Evolutionary conservation across 2,888 invertebrate genomes (phyloP), one percentile per base, ranked within the genome.

Genomic region (Drosophila rellima): DNA sequence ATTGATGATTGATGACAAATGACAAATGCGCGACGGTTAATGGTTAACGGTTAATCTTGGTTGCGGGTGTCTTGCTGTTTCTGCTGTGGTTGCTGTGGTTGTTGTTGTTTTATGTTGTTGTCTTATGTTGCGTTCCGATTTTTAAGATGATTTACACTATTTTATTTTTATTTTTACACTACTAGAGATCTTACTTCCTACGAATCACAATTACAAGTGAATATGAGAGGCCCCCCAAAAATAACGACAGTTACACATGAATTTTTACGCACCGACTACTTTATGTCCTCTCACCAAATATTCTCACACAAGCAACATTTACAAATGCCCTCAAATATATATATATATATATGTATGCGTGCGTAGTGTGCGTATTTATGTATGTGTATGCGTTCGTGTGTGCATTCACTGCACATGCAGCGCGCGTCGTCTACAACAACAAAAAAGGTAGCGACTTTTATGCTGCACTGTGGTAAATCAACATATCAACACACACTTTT

Each of bases 161-260:
- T 79, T 78, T 83, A 79, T 64, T 74, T 79, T 67, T 70, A 61
- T 52, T 74, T 70, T 76, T 79, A 76, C 51, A 78, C 70, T 81
- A 81, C 79, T 83, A 83, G 81, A 83, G 83, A 86, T 81, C 83
- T 83, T 83, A 86, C 81, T 83, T 73, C 81, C 83, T 86, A 83
- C 77, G 70, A 83, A 86, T 83, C 86, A 83, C 86, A 83, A 81
- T 81, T 83, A 81, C 74, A 86, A 83, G 81, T 83, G 83, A 83
- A 67, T 73, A 65, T 72, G 37, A 45, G 65, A 64, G 23, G 40
- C 33, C 17, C 18, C 8, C 51, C 42, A n/a, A 65, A 72, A 68
- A 72, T 63, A 51, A 65, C 62, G 62, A 76, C 68, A 68, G 48
- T 62, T 73, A 35, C 47, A 71, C 7, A 47, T 61, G 68, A 76